Conservation (phyloP, 2,888 invertebrate genomes). For the Melanargia galathea region DNA sequence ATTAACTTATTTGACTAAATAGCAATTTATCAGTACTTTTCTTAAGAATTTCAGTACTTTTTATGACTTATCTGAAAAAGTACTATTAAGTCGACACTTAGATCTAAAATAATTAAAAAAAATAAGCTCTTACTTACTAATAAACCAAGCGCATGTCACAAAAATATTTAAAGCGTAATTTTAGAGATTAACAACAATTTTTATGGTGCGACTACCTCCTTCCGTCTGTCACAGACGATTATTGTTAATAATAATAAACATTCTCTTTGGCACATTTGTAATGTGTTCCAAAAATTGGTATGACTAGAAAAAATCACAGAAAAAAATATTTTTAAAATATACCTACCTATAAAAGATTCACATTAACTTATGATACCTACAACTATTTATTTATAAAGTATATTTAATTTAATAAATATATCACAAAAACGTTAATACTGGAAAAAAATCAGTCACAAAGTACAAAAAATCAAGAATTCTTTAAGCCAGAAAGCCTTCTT, state of each 20-base stretch:
- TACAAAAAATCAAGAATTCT: neutral
- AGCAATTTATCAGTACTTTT: constrained; percentile 21
- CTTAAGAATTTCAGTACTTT: constrained; percentile 39
- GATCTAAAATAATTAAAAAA: neutral
- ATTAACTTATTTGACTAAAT: constrained; percentile 5
- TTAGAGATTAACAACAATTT: neutral
- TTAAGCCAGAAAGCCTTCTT: no score
- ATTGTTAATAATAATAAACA: neutral
- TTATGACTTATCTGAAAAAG: constrained; percentile 24
- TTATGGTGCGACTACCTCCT: no score
- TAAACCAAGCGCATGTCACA: neutral
- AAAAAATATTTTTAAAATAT: neutral
- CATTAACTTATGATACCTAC: neutral
- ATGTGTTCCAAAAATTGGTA: neutral
- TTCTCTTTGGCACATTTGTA: constrained; percentile 11
- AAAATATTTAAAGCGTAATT: neutral
- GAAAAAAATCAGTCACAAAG: constrained; percentile 1
- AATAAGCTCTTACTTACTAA: neutral
- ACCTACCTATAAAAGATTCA: neutral
- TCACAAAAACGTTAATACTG: neutral
- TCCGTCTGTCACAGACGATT: no score
- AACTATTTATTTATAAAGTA: neutral
- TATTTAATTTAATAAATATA: neutral
- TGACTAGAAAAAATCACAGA: constrained; percentile 14
- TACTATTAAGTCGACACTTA: constrained; percentile 40